Evolutionary conservation across 2,797 vertebrate species (phyloP), one percentile per base, ranked within the genome.

Genomic region (Ceryle rudis): DNA sequence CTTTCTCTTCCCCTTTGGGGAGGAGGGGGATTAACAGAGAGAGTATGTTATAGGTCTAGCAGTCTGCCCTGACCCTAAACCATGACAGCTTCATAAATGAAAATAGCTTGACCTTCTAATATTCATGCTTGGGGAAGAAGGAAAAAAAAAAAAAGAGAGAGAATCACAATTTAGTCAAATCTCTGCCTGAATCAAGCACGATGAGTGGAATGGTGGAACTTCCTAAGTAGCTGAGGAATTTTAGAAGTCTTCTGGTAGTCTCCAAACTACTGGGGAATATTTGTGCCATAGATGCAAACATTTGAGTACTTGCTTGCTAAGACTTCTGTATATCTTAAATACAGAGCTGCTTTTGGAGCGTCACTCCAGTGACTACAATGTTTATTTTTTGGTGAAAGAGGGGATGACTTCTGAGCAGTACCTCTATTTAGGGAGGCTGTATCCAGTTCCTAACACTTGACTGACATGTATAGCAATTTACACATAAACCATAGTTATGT

Each of bases 131-230:
- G 33, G 17, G 51, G 54, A 80, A 54, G 35, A 25, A 41, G 2
- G 13, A 22, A 57, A 55, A 31, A 28, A 14, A 51, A 51, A 51
- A 51, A 6, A 14, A 52, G 20, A 52, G 15, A 3, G 8, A 62
- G 19, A 86, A 35, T 41, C 28, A 35, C 18, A 54, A 3, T 51
- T 77, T 15, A 54, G 33, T 28, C 13, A 74, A 74, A 71, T 80
- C 18, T 64, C 31, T 39, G 46, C 69, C 4, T 35, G 33, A 86
- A 31, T 19, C 0, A 16, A 57, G 10, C 1, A 0, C 5, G 6
- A 11, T 55, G 13, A 65, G 10, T 51, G 10, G 10, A 4, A 5
- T 81, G 28, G 10, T 21, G 23, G 21, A 67, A 71, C 3, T 9
- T 41, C 28, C 37, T 17, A 28, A 67, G 60, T 23, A 89, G 26